phyloP scores from a whole-genome alignment of 1,140 invertebrate species.

The Apolygus lucorum region DNA sequence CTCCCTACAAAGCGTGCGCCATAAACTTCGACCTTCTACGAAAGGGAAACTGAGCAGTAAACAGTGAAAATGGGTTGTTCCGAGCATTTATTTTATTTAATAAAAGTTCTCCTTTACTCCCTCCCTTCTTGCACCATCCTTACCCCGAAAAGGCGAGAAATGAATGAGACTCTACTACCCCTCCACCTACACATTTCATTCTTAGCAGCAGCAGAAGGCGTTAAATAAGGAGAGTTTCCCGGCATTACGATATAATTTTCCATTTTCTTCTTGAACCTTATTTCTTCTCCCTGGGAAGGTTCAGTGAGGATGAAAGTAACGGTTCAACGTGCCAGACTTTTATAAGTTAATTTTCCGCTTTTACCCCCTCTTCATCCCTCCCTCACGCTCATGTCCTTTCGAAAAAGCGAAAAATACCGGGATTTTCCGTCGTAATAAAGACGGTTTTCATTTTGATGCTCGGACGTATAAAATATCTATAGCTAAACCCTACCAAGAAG shows the following conservation, averaged over 20 bases:
- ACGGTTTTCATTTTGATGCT: conserved; percentile 3
- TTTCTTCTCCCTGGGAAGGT: not conserved
- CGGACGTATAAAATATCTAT: conserved; percentile 4
- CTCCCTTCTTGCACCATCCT: too few relatives aligned
- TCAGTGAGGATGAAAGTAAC: not conserved
- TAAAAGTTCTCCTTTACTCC: too few relatives aligned
- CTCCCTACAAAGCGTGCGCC: too few relatives aligned
- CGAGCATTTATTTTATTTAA: conserved; percentile 17
- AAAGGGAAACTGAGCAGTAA: too few relatives aligned
- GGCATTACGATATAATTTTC: conserved; percentile 12
- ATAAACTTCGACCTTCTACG: too few relatives aligned
- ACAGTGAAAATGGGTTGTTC: too few relatives aligned
- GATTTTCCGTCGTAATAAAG: conserved; percentile 5
- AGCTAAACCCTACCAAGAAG: not conserved
- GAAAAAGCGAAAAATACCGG: too few relatives aligned
- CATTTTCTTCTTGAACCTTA: conserved; percentile 1
- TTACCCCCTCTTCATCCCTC: not conserved
- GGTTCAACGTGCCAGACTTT: conserved; percentile 14
- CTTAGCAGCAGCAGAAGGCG: not conserved
- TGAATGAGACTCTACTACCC: not conserved
- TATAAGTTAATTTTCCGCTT: conserved; percentile 13
- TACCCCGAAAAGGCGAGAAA: not conserved
- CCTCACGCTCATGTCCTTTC: conserved; percentile 4
- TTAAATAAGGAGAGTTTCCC: not conserved
- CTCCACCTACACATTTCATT: not conserved